These are phyloP conservation scores for Norana najaformis DNA, from an alignment of 2,888 invertebrate genomes.

Conservation along the genomic window DNA sequence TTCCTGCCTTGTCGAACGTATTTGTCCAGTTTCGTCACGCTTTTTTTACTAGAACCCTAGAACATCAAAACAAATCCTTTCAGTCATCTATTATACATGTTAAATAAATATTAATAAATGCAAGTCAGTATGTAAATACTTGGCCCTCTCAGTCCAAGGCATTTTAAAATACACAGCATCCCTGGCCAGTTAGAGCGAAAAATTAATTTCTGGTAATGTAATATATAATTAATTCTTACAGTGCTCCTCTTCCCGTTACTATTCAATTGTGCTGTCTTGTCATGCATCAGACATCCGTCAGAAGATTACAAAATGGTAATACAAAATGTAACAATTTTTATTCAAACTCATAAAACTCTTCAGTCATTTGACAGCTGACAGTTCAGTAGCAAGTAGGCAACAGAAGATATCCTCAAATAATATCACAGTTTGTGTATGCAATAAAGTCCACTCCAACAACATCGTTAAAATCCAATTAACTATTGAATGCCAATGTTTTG, in stretches of 20 bases:
- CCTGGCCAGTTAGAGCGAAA: background rate
- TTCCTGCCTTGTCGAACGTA: conserved; percentile 81
- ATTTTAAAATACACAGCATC: too few relatives aligned
- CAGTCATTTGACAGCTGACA: background rate
- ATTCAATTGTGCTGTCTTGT: too few relatives aligned
- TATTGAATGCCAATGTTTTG: background rate
- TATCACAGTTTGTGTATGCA: background rate
- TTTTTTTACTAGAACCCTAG: conserved; percentile 73
- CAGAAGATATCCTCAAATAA: background rate
- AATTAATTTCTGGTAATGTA: background rate
- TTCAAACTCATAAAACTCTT: background rate
- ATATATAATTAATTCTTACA: background rate
- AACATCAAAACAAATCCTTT: conserved; percentile 36
- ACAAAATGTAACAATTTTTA: background rate
- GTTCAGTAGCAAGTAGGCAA: background rate
- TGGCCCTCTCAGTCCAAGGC: background rate
- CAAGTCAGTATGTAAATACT: conserved; percentile 4
- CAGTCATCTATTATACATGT: background rate
- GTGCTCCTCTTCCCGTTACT: background rate
- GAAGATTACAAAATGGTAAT: background rate
- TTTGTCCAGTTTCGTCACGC: conserved; percentile 85
- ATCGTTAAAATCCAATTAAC: background rate
- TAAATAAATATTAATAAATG: background rate
- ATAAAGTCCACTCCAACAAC: background rate
- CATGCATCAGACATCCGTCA: background rate